These are phyloP conservation scores for Cirrhinus mrigala DNA, from an alignment of 2,797 vertebrate genomes.

Conservation along the genomic window DNA sequence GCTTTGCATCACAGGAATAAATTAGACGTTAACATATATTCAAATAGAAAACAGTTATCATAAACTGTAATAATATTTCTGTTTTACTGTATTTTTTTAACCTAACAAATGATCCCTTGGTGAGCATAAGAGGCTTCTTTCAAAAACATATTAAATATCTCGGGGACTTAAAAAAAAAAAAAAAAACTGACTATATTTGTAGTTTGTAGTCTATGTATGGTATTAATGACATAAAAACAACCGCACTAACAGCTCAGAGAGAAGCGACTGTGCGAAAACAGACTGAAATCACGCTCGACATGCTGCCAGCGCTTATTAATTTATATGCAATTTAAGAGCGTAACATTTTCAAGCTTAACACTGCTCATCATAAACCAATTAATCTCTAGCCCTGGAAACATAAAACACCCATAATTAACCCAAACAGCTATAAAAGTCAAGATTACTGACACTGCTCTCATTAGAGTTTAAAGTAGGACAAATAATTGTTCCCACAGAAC, in stretches of 20 bases:
- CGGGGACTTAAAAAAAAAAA: too few species aligned
- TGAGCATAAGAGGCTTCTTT: background rate
- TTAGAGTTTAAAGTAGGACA: slow-evolving; percentile 2
- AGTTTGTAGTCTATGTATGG: background rate
- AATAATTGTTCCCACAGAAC: background rate
- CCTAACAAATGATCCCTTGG: background rate
- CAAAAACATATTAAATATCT: background rate
- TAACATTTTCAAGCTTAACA: background rate
- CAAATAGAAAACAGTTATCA: background rate
- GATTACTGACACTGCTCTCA: background rate
- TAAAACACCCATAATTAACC: slow-evolving; percentile 53
- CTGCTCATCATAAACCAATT: slow-evolving; percentile 22
- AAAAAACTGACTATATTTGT: too few species aligned
- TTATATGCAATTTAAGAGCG: slow-evolving; percentile 1
- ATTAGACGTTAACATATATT: background rate
- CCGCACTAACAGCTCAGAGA: background rate
- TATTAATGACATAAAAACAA: background rate
- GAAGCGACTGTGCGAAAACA: background rate
- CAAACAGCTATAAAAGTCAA: background rate
- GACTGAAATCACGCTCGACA: background rate
- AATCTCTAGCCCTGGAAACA: background rate
- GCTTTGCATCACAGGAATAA: background rate
- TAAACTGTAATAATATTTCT: background rate
- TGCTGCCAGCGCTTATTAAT: slow-evolving; percentile 8
- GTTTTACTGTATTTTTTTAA: background rate